phyloP scores from a whole-genome alignment of 2,797 vertebrate genomes.

The Dallia pectoralis region DNA sequence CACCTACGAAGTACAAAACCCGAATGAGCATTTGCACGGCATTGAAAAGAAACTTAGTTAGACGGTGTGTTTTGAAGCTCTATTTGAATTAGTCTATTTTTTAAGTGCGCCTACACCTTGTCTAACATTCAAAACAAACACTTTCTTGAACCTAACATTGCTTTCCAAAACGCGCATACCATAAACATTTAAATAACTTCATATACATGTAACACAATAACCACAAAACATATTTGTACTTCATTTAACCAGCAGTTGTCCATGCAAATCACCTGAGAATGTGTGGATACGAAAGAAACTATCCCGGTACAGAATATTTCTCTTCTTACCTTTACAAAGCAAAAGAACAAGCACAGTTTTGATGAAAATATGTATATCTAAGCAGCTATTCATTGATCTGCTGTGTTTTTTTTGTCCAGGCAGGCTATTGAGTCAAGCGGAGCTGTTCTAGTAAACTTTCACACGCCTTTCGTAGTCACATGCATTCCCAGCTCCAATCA shows the following conservation, averaged over 20 bases:
- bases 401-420: background rate
- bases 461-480: background rate
- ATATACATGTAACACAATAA: background rate
- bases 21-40: background rate
- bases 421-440: background rate
- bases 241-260: background rate
- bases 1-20: slow-evolving; percentile 27
- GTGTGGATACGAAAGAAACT: background rate
- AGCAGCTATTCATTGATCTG: slow-evolving; percentile 21
- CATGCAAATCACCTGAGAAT: background rate
- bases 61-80: background rate
- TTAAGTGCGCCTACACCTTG: background rate
- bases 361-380: background rate
- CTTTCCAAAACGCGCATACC: background rate
- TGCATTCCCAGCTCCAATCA: slow-evolving; percentile 4
- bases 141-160: background rate
- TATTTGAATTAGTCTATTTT: background rate
- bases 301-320: background rate
- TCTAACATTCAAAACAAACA: background rate
- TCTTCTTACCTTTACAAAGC: slow-evolving; percentile 32
- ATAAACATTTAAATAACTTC: background rate
- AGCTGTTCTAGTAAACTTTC: slow-evolving; percentile 3
- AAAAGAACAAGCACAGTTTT: slow-evolving; percentile 25
- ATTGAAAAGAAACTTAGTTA: background rate
- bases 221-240: background rate